Evolutionary conservation across 1,140 invertebrate species (phyloP), one percentile per base, ranked within the genome.

Genomic region (Oncopeltus fasciatus): DNA sequence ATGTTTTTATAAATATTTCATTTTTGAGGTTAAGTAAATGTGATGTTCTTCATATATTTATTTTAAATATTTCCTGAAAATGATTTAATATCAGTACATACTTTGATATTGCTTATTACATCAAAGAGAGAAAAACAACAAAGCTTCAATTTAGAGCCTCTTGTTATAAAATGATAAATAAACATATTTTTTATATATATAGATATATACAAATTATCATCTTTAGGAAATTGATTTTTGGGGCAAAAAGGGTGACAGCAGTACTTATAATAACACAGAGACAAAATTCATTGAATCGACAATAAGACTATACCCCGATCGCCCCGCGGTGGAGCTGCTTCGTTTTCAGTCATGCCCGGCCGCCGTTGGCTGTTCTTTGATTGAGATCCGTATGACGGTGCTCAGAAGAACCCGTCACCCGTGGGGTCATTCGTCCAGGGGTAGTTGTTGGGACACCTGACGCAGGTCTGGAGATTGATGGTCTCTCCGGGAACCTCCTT

Each of bases 401-500:
- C 76, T 82, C 85, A 90, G 78, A 87, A 88, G 80, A 89, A 89
- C 72, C 89, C 90, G 73, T 92, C 89, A 70, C 90, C 90, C 69
- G 89, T 90, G 21, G 90, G 90, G 75, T 95, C 92, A 71, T 90
- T 92, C 64, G 93, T 73, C 91, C 91, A 94, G 64, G 92, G 92
- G 75, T 94, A 95, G 72, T 93, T 93, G 74, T 88, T 89, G 65
- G 90, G 92, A 76, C 92, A 95, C 68, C 90, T 81, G 49, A 92
- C 83, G 73, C 92, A 95, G 14, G 92, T 95, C 75, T 94, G 90
- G 64, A 95, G 80, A 71, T 92, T 90, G 72, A 95, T 85, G 58
- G 92, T 92, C 75, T 95, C 90, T 21, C 90, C 90, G 73, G 89
- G 89, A 65, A 94, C 84, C 76, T 94, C 90, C 74, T 93, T 92